A percentile compares a stretch with the other conserved stretches of the same genome.
phyloP scores from a whole-genome alignment of 2,888 invertebrate genomes.

The Sarcophaga carnaria region DNA sequence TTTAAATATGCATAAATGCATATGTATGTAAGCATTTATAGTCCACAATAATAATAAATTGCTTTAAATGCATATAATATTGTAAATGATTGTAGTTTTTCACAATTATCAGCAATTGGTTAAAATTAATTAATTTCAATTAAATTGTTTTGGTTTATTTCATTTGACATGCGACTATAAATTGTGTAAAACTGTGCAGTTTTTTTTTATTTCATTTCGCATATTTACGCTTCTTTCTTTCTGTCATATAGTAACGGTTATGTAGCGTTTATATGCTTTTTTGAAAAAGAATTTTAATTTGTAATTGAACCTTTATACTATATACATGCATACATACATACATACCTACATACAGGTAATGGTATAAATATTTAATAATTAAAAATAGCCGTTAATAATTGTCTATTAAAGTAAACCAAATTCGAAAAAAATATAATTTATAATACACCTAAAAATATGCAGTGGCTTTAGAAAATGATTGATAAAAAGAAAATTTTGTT shows the following conservation, averaged over 20 bases:
- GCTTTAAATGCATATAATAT: constrained; percentile 38
- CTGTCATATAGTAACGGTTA: neutral
- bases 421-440: too few species aligned
- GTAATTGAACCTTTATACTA: too few species aligned
- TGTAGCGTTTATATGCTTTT: too few species aligned
- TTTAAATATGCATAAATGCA: too few species aligned
- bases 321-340: neutral
- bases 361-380: constrained; percentile 31
- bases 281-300: too few species aligned
- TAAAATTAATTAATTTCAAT: constrained; percentile 69
- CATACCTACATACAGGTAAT: neutral
- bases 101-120: constrained; percentile 70
- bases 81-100: constrained; percentile 62
- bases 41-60: constrained; percentile 53
- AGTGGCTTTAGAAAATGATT: too few species aligned
- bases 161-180: constrained; percentile 53
- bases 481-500: too few species aligned
- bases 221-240: neutral
- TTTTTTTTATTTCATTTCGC: neutral
- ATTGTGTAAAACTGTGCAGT: constrained; percentile 11
- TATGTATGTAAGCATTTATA: too few species aligned
- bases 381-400: constrained; percentile 25
- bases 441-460: too few species aligned
- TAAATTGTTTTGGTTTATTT: constrained; percentile 68
- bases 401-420: too few species aligned